These are phyloP conservation scores for Yponomeuta cagnagella DNA, from an alignment of 2,888 invertebrate species.

Conservation along the genomic window DNA sequence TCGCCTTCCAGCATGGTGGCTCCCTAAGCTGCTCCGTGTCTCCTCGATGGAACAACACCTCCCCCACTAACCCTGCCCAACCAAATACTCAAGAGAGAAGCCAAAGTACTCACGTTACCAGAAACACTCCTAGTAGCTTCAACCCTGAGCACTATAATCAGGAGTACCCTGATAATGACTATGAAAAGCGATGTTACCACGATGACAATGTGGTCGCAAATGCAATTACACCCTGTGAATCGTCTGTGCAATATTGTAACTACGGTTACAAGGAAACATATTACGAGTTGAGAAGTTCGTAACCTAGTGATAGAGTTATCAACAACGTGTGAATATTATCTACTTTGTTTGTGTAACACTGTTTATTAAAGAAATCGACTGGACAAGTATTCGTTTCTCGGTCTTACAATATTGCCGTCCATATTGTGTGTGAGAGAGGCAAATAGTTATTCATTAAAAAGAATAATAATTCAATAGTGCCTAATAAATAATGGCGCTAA, in stretches of 20 bases:
- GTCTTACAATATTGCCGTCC: no score
- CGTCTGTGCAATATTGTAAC: constrained; percentile 50
- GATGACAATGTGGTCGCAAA: constrained; percentile 42
- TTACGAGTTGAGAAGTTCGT: constrained; percentile 53
- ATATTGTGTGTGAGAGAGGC: no score
- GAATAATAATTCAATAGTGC: no score
- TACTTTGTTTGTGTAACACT: no score
- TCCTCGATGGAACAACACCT: constrained; percentile 49
- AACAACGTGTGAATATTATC: constrained; percentile 19
- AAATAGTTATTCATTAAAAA: no score
- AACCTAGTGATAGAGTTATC: constrained; percentile 49
- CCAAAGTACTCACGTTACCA: constrained; percentile 13
- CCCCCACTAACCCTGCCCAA: constrained; percentile 24
- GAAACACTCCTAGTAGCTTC: not conserved
- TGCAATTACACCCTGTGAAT: constrained; percentile 33
- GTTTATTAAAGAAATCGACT: no score
- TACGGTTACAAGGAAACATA: constrained; percentile 63
- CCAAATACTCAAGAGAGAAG: constrained; percentile 19
- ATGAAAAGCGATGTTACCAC: constrained; percentile 49
- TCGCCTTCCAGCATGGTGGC: constrained; percentile 82
- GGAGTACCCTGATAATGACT: constrained; percentile 36
- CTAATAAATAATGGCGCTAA: no score
- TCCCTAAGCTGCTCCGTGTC: constrained; percentile 63
- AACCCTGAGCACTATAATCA: not conserved
- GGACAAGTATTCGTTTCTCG: no score